phyloP scores from a whole-genome alignment of 2,888 invertebrate genomes.

The Cactoblastis cactorum region DNA sequence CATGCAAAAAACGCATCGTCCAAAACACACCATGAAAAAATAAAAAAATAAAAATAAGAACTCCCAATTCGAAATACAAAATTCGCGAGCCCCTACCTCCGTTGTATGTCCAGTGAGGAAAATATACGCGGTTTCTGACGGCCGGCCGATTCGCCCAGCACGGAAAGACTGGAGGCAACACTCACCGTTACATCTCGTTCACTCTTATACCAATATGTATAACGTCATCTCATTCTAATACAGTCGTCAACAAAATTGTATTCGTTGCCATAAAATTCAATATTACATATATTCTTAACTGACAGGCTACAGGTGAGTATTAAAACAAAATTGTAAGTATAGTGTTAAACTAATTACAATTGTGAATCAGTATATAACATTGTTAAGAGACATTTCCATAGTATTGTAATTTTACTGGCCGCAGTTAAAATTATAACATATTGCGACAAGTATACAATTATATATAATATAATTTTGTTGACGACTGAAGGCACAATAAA shows the following conservation, averaged over 20 bases:
- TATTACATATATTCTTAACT: no score
- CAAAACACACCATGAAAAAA: slow-evolving; percentile 28
- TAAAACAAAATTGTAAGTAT: background rate
- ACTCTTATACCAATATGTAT: slow-evolving; percentile 20
- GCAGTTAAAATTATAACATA: no score
- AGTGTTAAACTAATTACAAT: no score
- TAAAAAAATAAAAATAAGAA: slow-evolving; percentile 25
- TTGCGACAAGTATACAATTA: background rate
- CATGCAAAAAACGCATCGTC: slow-evolving; percentile 26
- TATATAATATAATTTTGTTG: slow-evolving; percentile 6
- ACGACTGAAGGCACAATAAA: background rate
- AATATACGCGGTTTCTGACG: slow-evolving; percentile 75
- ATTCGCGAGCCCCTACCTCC: slow-evolving; percentile 60
- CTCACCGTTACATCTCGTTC: slow-evolving; percentile 32
- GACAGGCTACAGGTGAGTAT: no score
- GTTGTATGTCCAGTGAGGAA: slow-evolving; percentile 73
- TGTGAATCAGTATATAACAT: no score
- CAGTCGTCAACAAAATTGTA: background rate
- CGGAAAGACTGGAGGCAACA: slow-evolving; percentile 65
- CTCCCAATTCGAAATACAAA: slow-evolving; percentile 20
- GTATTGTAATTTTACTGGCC: no score
- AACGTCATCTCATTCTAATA: slow-evolving; percentile 15
- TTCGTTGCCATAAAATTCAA: no score
- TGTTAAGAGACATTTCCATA: no score
- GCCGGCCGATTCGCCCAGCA: slow-evolving; percentile 67